Base-by-base conservation (phyloP, 1,140 invertebrate species). In the Aphaenogaster floridana region DNA sequence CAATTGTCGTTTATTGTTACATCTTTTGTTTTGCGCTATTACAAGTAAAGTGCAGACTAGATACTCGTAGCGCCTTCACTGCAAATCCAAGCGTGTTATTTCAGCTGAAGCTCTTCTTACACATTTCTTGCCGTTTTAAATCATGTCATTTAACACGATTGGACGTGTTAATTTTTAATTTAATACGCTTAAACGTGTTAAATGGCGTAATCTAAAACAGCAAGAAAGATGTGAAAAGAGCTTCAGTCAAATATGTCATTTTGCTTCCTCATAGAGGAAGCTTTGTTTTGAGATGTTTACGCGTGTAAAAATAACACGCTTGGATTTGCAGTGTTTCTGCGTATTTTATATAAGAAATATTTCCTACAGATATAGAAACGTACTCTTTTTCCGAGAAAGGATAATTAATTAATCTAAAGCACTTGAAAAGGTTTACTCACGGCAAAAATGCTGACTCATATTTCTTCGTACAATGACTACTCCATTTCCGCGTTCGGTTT, bases 401-500 rank as follows among this genome's bases (percentile, higher is more conserved):
- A 13, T 71, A 34, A 79, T 66, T 28, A 34, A 50, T 80, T 80
- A 61, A 4, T 28, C 7, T 2, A 15, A 61, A 50, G 17, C 17
- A 9, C 17, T 48, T 36, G 13, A 71, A 45, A 34, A 15, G 13
- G 8, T 54, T 54, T 28, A 8, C 21, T 11, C 17, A 28, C 28
- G 39, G 9, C 5, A 71, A 81, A 81, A 81, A 45, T 57, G 21
- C 71, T 34, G 39, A 59, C 34, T 42, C 48, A n/a, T 54, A 28
- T 57, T 42, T 81, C 54, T 71, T 13, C 21, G 4, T 61, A 21
- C 15, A 15, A 74, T 48, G 34, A 84, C 8, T 9, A 59, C 80
- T 74, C 28, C 34, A 61, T 63, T 84, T 74, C 42, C n/a, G 28
- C 34, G 11, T 28, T 45, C 13, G 54, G 54, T 83, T 80, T 68